Base-by-base conservation (phyloP, 64 coral and sea anemone genomes). In the Montipora capricornis region DNA sequence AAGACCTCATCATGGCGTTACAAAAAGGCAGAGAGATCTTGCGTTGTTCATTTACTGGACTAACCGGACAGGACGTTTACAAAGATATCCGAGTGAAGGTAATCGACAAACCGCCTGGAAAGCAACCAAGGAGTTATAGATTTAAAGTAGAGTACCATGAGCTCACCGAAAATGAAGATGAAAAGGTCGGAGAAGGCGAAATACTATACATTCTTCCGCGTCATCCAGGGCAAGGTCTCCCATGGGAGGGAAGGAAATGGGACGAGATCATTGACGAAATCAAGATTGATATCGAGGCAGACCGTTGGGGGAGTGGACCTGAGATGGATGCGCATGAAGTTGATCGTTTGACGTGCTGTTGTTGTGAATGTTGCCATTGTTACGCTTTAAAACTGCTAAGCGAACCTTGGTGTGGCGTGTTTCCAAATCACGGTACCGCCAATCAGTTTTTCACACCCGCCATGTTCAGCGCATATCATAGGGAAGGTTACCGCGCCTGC, bases 111-210 rank as follows among this genome's bases (percentile, higher is more conserved):
- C 74, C 74, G 15, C 45, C 82, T 10, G 58, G 46, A 0, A 86
- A 71, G 82, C 62, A 79, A 50, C 94, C 76, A 58, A 76, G 94
- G 71, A 96, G 95, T 88, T 96, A 90, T 90, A 75, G 70, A 81
- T 96, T 96, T 8, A 96, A 96, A 87, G 95, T 96, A 68, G 69
- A 96, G 47, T 96, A 96, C 73, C 90, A 77, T 12, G 78, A 89
- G 16, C 77, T 20, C 49, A 68, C 70, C 6, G 59, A 53, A 50
- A 76, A 82, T 29, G 77, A 70, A 19, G 92, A 94, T 53, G 20
- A 49, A 19, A 51, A 91, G 15, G 94, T 85, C 10, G 74, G 91
- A 51, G 93, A 95, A 80, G 94, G 94, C 16, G 89, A 95, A 77
- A 84, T 95, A 8, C 89, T 95, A 16, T 95, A 91, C 13, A 87